Evolutionary conservation across 2,888 invertebrate genomes (phyloP), one percentile per base, ranked within the genome.

Genomic region (Abscondita cerata): DNA sequence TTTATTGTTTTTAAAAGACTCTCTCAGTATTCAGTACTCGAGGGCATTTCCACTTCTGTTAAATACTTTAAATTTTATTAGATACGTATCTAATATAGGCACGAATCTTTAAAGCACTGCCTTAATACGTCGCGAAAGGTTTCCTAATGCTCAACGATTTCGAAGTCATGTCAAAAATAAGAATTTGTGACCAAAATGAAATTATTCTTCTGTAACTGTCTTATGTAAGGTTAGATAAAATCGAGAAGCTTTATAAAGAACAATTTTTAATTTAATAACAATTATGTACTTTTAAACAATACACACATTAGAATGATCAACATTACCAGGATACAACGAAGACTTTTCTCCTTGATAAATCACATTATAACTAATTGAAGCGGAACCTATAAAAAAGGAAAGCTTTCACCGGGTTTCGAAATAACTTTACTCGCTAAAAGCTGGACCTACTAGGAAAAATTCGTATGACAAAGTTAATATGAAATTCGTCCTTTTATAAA

Each of bases 331-430:
- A 77, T 75, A 78, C 78, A 78, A 78, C 77, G 78, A 78, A 77
- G 76, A 76, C 76, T 76, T 78, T 78, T 76, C 77, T 76, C 74
- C 74, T 72, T 74, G 75, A 76, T 74, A 78, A 78, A 78, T 78
- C 78, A 78, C 77, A 78, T 78, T 78, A 78, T 78, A 78, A 78
- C 78, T 78, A 78, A 78, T 78, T 78, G 78, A 78, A 78, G 78
- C 77, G 77, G 76, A 70, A 73, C 54, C 64, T 52, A 64, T 65
- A 66, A 66, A 69, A 69, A 66, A 62, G 58, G 61, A 60, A 52
- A 53, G 52, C 34, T 62, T 62, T 59, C 59, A 53, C 52, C 56
- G 58, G 52, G 31, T 55, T 62, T 54, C 56, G 62, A 48, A 48
- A 65, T 59, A 62, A 62, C 62, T 60, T 59, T 52, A 53, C 47